phyloP scores from a whole-genome alignment of 1,140 invertebrate species.

The Manduca sexta region DNA sequence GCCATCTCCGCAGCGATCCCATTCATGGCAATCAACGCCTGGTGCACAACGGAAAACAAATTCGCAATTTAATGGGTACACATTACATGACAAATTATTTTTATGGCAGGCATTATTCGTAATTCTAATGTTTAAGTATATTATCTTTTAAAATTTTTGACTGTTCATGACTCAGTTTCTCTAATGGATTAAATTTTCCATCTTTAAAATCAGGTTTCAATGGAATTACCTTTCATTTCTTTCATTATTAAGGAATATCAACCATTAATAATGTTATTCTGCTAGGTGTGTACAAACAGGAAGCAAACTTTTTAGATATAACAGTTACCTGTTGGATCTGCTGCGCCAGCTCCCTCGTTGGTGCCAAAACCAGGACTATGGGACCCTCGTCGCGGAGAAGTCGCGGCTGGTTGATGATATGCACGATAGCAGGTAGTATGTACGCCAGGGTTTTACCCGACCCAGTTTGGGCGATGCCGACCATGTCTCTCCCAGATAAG shows the following conservation, averaged over 20 bases:
- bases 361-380: slow-evolving; percentile 90
- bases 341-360: slow-evolving; percentile 93
- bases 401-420: slow-evolving; percentile 89
- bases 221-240: no score
- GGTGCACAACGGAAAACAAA: slow-evolving; percentile 57
- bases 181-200: no score
- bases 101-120: background rate
- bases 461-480: slow-evolving; percentile 94
- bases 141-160: background rate
- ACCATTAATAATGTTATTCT: no score
- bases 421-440: slow-evolving; percentile 86
- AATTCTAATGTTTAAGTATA: background rate
- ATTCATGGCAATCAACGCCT: slow-evolving; percentile 65
- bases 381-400: slow-evolving; percentile 87
- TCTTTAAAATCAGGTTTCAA: no score
- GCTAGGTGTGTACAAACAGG: background rate
- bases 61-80: slow-evolving; percentile 16
- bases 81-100: background rate
- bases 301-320: background rate
- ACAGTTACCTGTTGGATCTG: slow-evolving; percentile 90
- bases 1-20: slow-evolving; percentile 52
- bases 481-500: slow-evolving; percentile 85
- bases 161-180: no score
- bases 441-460: slow-evolving; percentile 88
- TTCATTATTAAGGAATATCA: no score